Conservation (phyloP, 2,888 invertebrate genomes). For the Cryptocephalus primarius region DNA sequence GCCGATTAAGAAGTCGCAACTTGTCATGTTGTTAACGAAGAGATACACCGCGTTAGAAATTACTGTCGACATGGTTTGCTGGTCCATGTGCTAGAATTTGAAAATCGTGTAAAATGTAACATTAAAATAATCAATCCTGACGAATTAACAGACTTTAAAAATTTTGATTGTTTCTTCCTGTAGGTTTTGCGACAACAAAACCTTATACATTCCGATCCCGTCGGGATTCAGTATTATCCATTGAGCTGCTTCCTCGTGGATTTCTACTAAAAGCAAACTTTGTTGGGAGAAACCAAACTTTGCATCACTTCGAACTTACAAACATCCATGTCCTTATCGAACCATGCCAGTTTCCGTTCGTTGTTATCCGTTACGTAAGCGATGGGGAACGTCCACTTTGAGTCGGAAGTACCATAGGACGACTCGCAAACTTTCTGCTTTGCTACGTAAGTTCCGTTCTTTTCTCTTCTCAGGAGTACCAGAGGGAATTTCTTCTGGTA, state of each 20-base stretch:
- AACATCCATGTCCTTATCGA: constrained; percentile 36
- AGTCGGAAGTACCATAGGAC: too few species aligned
- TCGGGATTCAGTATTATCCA: constrained; percentile 76
- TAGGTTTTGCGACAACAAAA: constrained; percentile 58
- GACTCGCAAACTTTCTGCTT: too few species aligned
- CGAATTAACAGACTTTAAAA: constrained; percentile 13
- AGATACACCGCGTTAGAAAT: constrained; percentile 10
- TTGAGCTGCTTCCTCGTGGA: constrained; percentile 37
- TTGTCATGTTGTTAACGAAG: constrained; percentile 8
- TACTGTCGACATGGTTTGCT: constrained; percentile 5
- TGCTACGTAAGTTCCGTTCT: constrained; percentile 40
- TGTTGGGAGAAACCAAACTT: neutral
- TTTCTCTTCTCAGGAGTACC: constrained; percentile 43
- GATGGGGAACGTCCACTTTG: constrained; percentile 68
- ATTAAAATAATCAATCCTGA: too few species aligned
- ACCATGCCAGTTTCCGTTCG: constrained; percentile 17
- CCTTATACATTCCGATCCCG: constrained; percentile 74
- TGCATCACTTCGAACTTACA: constrained; percentile 33
- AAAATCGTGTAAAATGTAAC: neutral
- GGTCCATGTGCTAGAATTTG: constrained; percentile 9
- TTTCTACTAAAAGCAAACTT: constrained; percentile 34
- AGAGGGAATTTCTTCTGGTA: constrained; percentile 76
- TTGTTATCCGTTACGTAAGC: constrained; percentile 48
- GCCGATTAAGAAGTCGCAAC: constrained; percentile 9
- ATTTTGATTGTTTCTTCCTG: constrained; percentile 47